Conservation (phyloP, 2,113 vertebrate genomes). For the Nansenia antarctica region DNA sequence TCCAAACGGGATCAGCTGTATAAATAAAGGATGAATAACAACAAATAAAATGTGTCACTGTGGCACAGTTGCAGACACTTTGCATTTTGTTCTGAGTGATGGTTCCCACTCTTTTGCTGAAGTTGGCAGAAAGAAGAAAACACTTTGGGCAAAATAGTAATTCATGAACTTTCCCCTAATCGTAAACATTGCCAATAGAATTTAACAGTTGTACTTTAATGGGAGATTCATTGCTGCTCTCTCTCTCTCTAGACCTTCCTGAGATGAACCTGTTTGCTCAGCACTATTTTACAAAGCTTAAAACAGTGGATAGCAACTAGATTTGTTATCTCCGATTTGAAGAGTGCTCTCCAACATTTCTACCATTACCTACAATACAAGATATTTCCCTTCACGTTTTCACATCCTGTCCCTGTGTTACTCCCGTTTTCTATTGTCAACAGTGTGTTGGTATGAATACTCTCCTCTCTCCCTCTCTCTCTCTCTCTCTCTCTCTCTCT, state of each 20-base stretch:
- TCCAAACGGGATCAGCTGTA: constrained; percentile 7
- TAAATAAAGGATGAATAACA: constrained; percentile 34
- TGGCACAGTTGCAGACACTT: constrained; percentile 6
- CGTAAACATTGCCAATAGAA: neutral
- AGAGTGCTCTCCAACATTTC: neutral
- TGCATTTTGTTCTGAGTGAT: neutral
- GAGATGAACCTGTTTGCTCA: neutral
- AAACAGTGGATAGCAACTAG: neutral
- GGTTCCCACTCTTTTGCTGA: neutral
- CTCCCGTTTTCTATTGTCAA: neutral
- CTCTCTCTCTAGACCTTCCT: neutral
- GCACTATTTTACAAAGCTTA: neutral
- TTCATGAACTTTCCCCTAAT: neutral
- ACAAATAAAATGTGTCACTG: constrained; percentile 15
- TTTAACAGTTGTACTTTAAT: neutral
- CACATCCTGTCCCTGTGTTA: neutral
- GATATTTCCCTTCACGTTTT: neutral
- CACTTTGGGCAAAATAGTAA: neutral
- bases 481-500: too few species aligned
- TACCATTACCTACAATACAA: neutral
- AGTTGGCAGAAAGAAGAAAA: neutral
- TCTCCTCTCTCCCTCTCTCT: too few species aligned
- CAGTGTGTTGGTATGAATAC: neutral
- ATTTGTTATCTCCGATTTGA: neutral
- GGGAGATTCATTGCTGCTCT: neutral